Percentiles rank a stretch among this genome's conserved stretches.
phyloP scores from a whole-genome alignment of 2,797 vertebrate species.

The Aldrovandia affinis region DNA sequence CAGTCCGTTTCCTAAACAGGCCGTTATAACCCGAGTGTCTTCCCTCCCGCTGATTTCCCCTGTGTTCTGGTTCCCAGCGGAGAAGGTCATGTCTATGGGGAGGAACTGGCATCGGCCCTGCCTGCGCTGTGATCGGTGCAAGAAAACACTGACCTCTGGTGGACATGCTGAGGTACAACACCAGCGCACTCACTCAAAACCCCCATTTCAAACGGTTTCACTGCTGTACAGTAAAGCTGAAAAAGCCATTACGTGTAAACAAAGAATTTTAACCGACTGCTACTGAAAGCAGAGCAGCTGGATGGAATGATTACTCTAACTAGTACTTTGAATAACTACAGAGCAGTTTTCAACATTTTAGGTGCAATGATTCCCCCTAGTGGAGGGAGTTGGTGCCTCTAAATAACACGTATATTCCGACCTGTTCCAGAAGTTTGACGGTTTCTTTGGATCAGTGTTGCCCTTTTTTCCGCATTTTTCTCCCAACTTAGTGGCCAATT shows the following conservation, averaged over 20 bases:
- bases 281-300: too few relatives aligned
- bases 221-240: neutral
- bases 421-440: too few relatives aligned
- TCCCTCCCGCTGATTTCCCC: neutral
- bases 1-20: too few relatives aligned
- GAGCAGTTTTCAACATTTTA: neutral
- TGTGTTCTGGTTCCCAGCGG: constrained; percentile 62
- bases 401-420: too few relatives aligned
- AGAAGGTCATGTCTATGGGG: constrained; percentile 79
- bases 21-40: too few relatives aligned
- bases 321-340: neutral
- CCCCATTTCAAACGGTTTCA: neutral
- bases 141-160: constrained; percentile 67
- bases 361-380: neutral
- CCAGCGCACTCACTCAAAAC: constrained; percentile 53
- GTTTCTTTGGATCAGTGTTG: too few relatives aligned
- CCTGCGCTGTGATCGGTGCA: constrained; percentile 72
- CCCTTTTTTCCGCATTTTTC: too few relatives aligned
- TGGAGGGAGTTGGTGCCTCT: neutral
- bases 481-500: too few relatives aligned
- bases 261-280: neutral
- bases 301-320: too few relatives aligned
- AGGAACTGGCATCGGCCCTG: constrained; percentile 82
- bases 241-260: neutral
- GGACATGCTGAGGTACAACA: constrained; percentile 65